Evolutionary conservation across 2,888 invertebrate species (phyloP).

Genomic region (Anaspis maculata): DNA sequence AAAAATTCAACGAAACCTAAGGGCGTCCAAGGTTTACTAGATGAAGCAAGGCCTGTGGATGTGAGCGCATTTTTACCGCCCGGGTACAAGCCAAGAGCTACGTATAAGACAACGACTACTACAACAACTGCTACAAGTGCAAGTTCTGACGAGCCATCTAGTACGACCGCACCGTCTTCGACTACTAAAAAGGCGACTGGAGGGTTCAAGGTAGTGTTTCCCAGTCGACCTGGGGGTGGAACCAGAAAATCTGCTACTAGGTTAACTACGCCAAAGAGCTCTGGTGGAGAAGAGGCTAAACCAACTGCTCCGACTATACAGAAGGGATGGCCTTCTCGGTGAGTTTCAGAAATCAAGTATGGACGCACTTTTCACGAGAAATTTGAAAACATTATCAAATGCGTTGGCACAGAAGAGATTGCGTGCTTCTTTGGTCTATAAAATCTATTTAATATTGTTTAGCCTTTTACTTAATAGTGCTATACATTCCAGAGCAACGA

Average conservation of each 20-base stretch:
- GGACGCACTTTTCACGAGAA: no score
- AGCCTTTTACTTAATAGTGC: no score
- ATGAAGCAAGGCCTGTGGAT: conserved; percentile 37
- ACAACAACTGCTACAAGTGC: conserved; percentile 12
- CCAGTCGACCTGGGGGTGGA: conserved; percentile 62
- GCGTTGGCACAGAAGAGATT: no score
- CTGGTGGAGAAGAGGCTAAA: conserved; percentile 16
- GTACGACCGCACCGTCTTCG: conserved; percentile 40
- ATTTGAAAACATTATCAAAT: no score
- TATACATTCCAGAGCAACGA: conserved; percentile 76
- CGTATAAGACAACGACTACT: not conserved
- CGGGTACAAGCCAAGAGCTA: conserved; percentile 42
- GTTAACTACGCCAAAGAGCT: conserved; percentile 23
- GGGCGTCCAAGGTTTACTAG: conserved; percentile 11
- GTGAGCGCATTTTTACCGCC: conserved; percentile 49
- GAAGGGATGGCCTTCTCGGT: conserved; percentile 77
- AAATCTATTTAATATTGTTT: no score
- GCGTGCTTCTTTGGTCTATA: no score
- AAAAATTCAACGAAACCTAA: conserved; percentile 11
- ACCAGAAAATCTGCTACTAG: conserved; percentile 44
- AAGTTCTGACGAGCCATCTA: conserved; percentile 3
- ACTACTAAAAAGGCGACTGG: conserved; percentile 36
- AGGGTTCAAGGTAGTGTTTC: conserved; percentile 65
- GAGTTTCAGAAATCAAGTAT: no score
- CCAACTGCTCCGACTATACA: conserved; percentile 59